Evolutionary conservation across 2,888 invertebrate genomes (phyloP).

Genomic region (Drosophila affinis): DNA sequence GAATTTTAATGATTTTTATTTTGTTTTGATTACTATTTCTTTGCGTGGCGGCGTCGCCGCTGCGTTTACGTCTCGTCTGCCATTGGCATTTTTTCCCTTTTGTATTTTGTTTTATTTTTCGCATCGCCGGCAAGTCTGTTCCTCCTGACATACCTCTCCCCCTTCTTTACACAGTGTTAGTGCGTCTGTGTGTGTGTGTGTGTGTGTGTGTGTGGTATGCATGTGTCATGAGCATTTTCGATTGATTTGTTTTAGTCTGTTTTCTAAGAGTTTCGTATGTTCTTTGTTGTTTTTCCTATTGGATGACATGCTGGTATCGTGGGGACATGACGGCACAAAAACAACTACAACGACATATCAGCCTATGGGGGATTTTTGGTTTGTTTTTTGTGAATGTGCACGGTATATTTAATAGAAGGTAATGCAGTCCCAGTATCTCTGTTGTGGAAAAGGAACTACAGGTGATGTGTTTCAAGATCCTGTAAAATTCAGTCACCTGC

Average conservation of each 20-base stretch:
- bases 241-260: slow-evolving; percentile 2
- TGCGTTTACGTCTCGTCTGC: slow-evolving; percentile 1
- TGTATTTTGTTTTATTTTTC: slow-evolving; percentile 44
- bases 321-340: neutral
- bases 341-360: neutral
- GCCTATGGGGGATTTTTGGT: too few relatives aligned
- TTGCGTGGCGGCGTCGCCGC: slow-evolving; percentile 19
- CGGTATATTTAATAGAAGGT: neutral
- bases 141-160: neutral
- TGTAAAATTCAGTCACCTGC: neutral
- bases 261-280: neutral
- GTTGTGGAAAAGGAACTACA: too few relatives aligned
- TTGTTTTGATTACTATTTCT: slow-evolving; percentile 61
- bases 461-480: too few relatives aligned
- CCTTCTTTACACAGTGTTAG: neutral
- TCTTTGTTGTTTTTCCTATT: neutral
- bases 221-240: slow-evolving; percentile 21
- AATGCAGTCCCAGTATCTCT: neutral
- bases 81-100: slow-evolving; percentile 38
- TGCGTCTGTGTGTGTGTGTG: too few relatives aligned
- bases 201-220: slow-evolving; percentile 1
- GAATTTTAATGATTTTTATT: slow-evolving; percentile 59
- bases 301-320: neutral
- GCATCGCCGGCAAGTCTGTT: slow-evolving; percentile 27
- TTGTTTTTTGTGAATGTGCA: neutral